Conservation (phyloP, 2,888 invertebrate species). For the Drosophila nigritarsus region DNA sequence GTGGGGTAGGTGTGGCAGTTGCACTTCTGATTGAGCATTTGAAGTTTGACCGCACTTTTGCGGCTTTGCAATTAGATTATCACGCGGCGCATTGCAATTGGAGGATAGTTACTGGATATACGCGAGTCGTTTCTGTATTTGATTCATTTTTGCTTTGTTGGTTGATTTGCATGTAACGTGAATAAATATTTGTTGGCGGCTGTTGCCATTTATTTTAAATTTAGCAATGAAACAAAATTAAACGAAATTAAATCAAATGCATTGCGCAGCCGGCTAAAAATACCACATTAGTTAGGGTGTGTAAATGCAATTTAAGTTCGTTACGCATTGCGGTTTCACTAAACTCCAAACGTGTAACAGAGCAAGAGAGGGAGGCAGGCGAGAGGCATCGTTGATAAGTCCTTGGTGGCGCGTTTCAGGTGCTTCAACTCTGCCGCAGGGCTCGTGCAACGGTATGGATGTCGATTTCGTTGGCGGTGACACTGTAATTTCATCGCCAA, state of each 20-base stretch:
- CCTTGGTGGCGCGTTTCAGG: constrained; percentile 72
- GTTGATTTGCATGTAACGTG: constrained; percentile 42
- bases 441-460: constrained; percentile 36
- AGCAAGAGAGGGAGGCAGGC: constrained; percentile 1
- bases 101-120: background rate
- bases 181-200: constrained; percentile 71
- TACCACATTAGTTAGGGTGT: constrained; percentile 76
- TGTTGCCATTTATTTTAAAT: constrained; percentile 62
- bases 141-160: constrained; percentile 48
- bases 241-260: constrained; percentile 61
- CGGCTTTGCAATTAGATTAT: constrained; percentile 79
- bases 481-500: constrained; percentile 74
- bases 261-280: constrained; percentile 34
- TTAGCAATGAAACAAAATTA: constrained; percentile 44
- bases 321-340: constrained; percentile 73
- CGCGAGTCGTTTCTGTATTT: constrained; percentile 16
- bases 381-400: constrained; percentile 47
- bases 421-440: constrained; percentile 68
- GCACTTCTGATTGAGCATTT: constrained; percentile 72
- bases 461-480: constrained; percentile 43
- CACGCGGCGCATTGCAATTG: constrained; percentile 38
- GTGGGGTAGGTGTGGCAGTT: background rate
- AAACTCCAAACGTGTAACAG: constrained; percentile 15
- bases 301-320: constrained; percentile 78
- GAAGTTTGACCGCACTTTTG: constrained; percentile 70